Evolutionary conservation across 2,888 invertebrate species (phyloP).

Genomic region (Dendrolimus pini): DNA sequence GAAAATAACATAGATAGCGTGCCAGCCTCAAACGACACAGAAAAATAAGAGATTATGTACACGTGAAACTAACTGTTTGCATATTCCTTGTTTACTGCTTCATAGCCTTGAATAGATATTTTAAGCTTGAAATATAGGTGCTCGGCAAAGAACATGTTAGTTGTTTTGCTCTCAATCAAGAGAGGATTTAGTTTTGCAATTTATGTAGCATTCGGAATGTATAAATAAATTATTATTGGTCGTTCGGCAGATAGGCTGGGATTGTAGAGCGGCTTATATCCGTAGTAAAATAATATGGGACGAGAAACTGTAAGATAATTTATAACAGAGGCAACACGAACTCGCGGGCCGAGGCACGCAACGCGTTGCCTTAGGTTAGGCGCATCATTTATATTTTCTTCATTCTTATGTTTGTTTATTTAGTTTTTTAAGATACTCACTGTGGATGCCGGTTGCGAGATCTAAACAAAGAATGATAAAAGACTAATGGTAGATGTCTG

Average conservation of each 20-base stretch:
- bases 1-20: too few species aligned
- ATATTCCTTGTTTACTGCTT: too few species aligned
- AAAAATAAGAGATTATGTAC: too few species aligned
- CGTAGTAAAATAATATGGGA: conserved; percentile 63
- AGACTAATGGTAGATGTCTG: conserved; percentile 64
- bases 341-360: conserved; percentile 48
- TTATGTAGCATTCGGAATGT: conserved; percentile 46
- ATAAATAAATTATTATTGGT: conserved; percentile 58
- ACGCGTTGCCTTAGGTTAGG: conserved; percentile 63
- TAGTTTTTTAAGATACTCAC: conserved; percentile 53
- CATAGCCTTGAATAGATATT: too few species aligned
- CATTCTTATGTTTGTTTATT: conserved; percentile 60
- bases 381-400: conserved; percentile 71
- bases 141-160: conserved; percentile 27
- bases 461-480: conserved; percentile 69
- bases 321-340: conserved; percentile 58
- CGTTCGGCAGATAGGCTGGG: conserved; percentile 50
- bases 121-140: background rate
- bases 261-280: conserved; percentile 62
- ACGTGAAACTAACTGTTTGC: too few species aligned
- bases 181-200: conserved; percentile 47
- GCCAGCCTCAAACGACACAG: too few species aligned
- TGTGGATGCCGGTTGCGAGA: conserved; percentile 54
- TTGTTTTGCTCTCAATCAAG: conserved; percentile 44
- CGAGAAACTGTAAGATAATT: conserved; percentile 65